A percentile compares a stretch with the other conserved stretches of the same genome.
Evolutionary conservation across 2,797 vertebrate genomes (phyloP).

Genomic region (Notolepis coatsorum): DNA sequence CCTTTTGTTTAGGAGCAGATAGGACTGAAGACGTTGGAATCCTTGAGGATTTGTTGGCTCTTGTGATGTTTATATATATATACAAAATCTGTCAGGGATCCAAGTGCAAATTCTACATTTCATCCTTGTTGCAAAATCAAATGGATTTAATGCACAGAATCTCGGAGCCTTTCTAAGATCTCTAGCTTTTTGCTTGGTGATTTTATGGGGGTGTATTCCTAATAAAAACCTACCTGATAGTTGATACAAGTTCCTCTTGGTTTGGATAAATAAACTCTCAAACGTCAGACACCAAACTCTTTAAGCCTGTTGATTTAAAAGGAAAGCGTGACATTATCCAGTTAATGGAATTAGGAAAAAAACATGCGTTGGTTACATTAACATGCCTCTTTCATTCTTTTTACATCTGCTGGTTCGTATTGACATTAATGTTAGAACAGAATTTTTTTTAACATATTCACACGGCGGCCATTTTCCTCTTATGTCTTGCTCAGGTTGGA

Average conservation of each 20-base stretch:
- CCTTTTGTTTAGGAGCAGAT: too few species aligned
- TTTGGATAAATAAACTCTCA: background rate
- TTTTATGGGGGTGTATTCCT: conserved; percentile 86
- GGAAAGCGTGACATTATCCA: background rate
- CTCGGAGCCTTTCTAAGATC: conserved; percentile 73
- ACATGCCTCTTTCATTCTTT: too few species aligned
- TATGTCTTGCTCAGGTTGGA: too few species aligned
- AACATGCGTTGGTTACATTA: too few species aligned
- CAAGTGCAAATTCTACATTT: conserved; percentile 35
- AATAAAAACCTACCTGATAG: conserved; percentile 93
- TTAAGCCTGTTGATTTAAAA: background rate
- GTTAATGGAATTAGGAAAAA: too few species aligned
- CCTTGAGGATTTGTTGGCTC: conserved; percentile 32
- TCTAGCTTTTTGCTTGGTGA: conserved; percentile 80
- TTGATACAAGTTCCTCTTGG: conserved; percentile 62
- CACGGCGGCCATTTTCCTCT: too few species aligned
- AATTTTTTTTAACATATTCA: too few species aligned
- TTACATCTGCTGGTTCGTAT: too few species aligned
- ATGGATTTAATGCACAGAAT: conserved; percentile 52
- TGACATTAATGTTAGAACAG: too few species aligned
- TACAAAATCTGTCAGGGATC: conserved; percentile 34
- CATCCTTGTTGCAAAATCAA: conserved; percentile 45
- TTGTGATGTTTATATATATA: conserved; percentile 60
- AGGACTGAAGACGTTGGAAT: conserved; percentile 20
- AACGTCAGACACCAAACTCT: too few species aligned